Conservation (phyloP, 2,888 invertebrate genomes). For the Onthophagus sagittarius region DNA sequence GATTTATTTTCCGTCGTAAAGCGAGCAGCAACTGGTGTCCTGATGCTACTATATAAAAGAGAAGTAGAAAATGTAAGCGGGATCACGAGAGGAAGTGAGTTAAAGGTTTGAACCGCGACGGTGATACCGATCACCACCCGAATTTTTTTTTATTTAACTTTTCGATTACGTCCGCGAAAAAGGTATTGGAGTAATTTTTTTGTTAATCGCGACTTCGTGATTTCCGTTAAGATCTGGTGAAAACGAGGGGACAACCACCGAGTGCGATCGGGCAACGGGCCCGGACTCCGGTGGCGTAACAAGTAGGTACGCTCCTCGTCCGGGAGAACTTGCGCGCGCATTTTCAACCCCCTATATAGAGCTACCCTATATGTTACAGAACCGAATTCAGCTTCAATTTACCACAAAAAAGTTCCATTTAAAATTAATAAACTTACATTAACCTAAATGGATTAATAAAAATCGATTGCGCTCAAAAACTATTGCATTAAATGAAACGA, state of each 20-base stretch:
- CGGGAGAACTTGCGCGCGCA: slow-evolving; percentile 43
- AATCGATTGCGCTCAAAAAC: no score
- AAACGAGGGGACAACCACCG: background rate
- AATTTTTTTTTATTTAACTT: background rate
- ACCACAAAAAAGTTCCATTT: background rate
- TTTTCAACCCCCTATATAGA: slow-evolving; percentile 15
- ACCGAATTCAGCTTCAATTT: background rate
- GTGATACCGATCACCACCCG: background rate
- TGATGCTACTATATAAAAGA: background rate
- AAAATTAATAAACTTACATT: background rate
- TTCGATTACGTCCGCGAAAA: background rate
- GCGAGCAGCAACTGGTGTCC: background rate
- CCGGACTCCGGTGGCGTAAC: slow-evolving; percentile 49
- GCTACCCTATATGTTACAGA: background rate
- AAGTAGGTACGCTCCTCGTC: slow-evolving; percentile 46
- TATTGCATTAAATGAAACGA: no score
- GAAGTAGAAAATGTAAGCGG: background rate
- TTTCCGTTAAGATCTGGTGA: background rate
- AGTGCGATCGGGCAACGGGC: slow-evolving; percentile 41
- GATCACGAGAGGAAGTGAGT: background rate
- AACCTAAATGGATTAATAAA: no score
- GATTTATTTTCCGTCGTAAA: background rate
- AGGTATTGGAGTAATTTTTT: background rate
- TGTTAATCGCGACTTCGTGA: background rate
- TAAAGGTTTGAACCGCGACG: background rate